phyloP scores from a whole-genome alignment of 2,888 invertebrate species.

The Andrena marginata region DNA sequence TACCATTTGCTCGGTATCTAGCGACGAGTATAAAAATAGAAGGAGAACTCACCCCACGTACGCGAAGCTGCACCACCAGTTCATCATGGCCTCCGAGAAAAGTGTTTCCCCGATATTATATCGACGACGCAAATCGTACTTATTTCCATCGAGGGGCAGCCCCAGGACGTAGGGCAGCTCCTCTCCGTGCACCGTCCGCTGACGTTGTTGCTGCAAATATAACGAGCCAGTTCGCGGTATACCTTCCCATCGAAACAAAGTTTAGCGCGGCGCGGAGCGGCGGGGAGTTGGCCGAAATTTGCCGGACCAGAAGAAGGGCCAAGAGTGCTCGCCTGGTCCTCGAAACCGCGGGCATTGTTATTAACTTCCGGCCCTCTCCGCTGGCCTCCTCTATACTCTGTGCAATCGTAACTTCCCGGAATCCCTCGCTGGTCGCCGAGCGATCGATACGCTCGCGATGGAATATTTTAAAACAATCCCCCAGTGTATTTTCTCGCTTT shows the following conservation, averaged over 20 bases:
- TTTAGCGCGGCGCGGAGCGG: slow-evolving; percentile 17
- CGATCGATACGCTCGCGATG: slow-evolving; percentile 33
- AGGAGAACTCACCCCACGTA: slow-evolving; percentile 91
- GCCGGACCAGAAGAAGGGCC: slow-evolving; percentile 52
- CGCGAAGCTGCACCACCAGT: slow-evolving; percentile 96
- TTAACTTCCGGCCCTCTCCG: slow-evolving; percentile 39
- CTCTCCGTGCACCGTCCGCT: slow-evolving; percentile 90
- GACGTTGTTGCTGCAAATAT: slow-evolving; percentile 79
- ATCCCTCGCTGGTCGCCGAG: not conserved
- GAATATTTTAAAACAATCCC: not conserved
- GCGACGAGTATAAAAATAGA: not conserved
- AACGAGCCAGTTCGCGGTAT: slow-evolving; percentile 48
- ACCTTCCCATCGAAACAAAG: slow-evolving; percentile 38
- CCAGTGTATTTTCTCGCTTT: not conserved
- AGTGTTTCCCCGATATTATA: slow-evolving; percentile 92
- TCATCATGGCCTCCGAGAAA: slow-evolving; percentile 94
- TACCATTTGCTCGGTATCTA: not conserved
- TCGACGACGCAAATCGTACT: slow-evolving; percentile 90
- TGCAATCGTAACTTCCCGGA: slow-evolving; percentile 9
- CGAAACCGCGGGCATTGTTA: slow-evolving; percentile 39
- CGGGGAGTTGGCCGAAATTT: slow-evolving; percentile 40
- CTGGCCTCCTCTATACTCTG: not conserved
- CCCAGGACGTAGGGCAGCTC: slow-evolving; percentile 96
- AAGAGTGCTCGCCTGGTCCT: slow-evolving; percentile 20
- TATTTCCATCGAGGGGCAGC: slow-evolving; percentile 90